phyloP scores from a whole-genome alignment of 2,113 vertebrate genomes.

The Hemichromis elongatus region DNA sequence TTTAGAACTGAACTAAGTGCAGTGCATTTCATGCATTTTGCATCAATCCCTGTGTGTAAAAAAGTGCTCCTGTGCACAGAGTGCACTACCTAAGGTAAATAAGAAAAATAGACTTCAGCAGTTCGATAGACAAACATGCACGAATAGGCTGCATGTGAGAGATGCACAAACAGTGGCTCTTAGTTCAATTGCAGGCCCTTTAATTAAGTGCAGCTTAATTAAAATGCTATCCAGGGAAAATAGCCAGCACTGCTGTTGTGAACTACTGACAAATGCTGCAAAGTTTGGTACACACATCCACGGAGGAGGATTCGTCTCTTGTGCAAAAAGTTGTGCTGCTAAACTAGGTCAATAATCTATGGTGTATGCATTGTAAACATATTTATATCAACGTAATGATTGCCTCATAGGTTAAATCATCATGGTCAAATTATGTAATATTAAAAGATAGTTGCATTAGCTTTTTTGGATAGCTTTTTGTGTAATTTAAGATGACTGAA shows the following conservation, averaged over 20 bases:
- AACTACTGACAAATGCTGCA: neutral
- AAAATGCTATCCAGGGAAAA: conserved; percentile 43
- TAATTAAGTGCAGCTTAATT: conserved; percentile 52
- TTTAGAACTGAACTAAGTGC: neutral
- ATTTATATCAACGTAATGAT: neutral
- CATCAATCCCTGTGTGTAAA: neutral
- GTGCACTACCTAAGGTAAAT: conserved; percentile 1
- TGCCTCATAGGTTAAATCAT: neutral
- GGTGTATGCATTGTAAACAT: neutral
- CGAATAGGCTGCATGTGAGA: conserved; percentile 1
- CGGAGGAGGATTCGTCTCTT: neutral
- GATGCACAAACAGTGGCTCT: conserved; percentile 32
- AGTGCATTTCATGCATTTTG: neutral
- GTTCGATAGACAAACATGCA: conserved; percentile 18
- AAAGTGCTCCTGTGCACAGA: neutral
- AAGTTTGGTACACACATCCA: neutral
- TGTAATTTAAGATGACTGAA: neutral
- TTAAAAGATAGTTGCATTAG: neutral
- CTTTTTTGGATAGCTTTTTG: neutral
- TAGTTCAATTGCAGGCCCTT: neutral
- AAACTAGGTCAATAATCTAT: neutral
- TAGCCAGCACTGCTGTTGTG: neutral
- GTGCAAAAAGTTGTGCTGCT: neutral
- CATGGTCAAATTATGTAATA: neutral
- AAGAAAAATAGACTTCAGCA: conserved; percentile 8